Percentiles rank a stretch among this genome's conserved stretches.
Evolutionary conservation across 2,888 invertebrate genomes (phyloP).

Genomic region (Toxonevra muliebris): DNA sequence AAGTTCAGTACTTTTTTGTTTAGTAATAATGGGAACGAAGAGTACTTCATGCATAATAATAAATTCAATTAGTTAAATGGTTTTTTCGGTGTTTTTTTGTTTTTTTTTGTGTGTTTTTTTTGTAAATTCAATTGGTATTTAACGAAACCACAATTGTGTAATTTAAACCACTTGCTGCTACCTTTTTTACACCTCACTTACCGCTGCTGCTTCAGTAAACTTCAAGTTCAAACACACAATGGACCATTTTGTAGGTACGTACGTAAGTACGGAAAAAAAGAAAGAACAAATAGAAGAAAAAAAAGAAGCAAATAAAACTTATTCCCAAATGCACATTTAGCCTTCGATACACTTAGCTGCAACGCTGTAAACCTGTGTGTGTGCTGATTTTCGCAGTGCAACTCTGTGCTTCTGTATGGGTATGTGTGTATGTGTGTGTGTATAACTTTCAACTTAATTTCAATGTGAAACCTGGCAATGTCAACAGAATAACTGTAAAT

Average conservation of each 20-base stretch:
- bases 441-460: constrained; percentile 30
- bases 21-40: no score
- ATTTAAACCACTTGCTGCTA: no score
- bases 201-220: background rate
- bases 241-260: constrained; percentile 5
- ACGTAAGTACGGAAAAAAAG: no score
- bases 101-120: background rate
- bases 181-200: no score
- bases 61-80: constrained; percentile 38
- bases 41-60: constrained; percentile 16
- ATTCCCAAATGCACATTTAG: constrained; percentile 27
- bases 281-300: no score
- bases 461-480: constrained; percentile 17
- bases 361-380: no score
- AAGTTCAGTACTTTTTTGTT: no score
- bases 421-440: background rate
- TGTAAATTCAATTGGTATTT: constrained; percentile 4
- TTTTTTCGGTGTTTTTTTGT: constrained; percentile 5
- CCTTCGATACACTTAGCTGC: background rate
- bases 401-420: no score
- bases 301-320: background rate
- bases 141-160: constrained; percentile 1
- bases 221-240: background rate
- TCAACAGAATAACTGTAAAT: constrained; percentile 7
- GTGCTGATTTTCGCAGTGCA: no score